Percentiles rank a stretch among this genome's conserved stretches.
Evolutionary conservation across 2,113 vertebrate species (phyloP).

Genomic region (Deroptyus accipitrinus): DNA sequence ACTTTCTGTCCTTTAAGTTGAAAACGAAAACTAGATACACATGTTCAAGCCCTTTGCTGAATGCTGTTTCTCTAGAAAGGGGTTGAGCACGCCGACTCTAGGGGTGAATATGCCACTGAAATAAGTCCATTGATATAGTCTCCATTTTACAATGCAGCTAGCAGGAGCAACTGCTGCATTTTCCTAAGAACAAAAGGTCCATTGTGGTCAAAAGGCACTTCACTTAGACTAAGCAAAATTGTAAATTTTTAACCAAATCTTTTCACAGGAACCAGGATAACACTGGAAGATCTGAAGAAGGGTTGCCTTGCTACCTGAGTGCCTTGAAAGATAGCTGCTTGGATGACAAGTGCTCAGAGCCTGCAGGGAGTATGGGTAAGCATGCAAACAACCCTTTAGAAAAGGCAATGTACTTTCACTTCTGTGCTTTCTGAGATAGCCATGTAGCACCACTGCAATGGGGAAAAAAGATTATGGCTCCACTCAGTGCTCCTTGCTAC

Average conservation of each 20-base stretch:
- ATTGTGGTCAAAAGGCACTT: neutral
- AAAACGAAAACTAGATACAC: conserved; percentile 46
- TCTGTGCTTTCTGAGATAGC: neutral
- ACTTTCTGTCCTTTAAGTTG: neutral
- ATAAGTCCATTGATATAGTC: neutral
- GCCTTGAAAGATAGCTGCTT: neutral
- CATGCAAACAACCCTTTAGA: neutral
- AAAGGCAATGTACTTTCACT: neutral
- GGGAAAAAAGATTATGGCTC: neutral
- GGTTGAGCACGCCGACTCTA: neutral
- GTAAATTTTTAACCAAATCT: neutral
- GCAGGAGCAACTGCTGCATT: neutral
- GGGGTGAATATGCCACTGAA: neutral
- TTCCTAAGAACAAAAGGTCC: neutral
- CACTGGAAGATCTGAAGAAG: neutral
- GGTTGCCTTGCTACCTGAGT: neutral
- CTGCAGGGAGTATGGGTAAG: neutral
- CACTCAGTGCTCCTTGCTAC: neutral
- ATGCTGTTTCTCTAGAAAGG: neutral
- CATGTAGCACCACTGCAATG: neutral
- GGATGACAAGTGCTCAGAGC: neutral
- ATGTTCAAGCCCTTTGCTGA: neutral
- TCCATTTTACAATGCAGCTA: neutral
- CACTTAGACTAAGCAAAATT: neutral
- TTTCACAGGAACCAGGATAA: neutral